Evolutionary conservation across 2,888 invertebrate species (phyloP).

Genomic region (Auanema freiburgensis): DNA sequence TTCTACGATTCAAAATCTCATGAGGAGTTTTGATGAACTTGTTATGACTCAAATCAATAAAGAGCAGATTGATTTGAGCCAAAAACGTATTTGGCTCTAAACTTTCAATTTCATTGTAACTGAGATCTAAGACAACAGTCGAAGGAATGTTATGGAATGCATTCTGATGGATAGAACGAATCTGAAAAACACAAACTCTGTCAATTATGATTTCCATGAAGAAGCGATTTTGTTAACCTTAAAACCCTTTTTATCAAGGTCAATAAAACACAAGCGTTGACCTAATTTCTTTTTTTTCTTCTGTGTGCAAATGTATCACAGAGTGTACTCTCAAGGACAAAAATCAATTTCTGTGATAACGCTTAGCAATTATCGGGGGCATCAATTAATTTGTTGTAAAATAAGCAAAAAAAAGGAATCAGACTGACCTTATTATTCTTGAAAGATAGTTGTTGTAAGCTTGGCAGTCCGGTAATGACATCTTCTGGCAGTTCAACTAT

Average conservation of each 20-base stretch:
- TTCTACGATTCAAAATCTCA: conserved; percentile 60
- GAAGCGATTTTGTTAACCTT: not conserved
- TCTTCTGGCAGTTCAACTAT: conserved; percentile 45
- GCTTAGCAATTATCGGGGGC: too few relatives aligned
- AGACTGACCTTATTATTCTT: conserved; percentile 57
- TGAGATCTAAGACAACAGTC: conserved; percentile 62
- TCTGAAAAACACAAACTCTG: conserved; percentile 47
- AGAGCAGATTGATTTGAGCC: conserved; percentile 60
- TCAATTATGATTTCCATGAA: not conserved
- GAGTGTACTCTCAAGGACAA: too few relatives aligned
- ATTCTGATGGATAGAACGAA: conserved; percentile 56
- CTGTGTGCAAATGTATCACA: too few relatives aligned
- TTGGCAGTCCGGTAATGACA: conserved; percentile 48
- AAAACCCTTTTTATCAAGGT: too few relatives aligned
- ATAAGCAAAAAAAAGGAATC: not conserved
- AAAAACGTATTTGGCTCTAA: conserved; percentile 60
- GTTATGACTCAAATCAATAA: conserved; percentile 62
- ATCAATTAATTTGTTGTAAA: not conserved
- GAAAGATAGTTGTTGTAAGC: conserved; percentile 62
- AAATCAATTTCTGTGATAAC: too few relatives aligned
- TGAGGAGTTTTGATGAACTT: conserved; percentile 59
- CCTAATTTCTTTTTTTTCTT: too few relatives aligned
- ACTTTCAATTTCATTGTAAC: conserved; percentile 53
- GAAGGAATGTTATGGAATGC: conserved; percentile 62
- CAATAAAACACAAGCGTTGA: too few relatives aligned